Evolutionary conservation across 1,140 invertebrate genomes (phyloP), one percentile per base, ranked within the genome.

Genomic region (Halictus rubicundus): DNA sequence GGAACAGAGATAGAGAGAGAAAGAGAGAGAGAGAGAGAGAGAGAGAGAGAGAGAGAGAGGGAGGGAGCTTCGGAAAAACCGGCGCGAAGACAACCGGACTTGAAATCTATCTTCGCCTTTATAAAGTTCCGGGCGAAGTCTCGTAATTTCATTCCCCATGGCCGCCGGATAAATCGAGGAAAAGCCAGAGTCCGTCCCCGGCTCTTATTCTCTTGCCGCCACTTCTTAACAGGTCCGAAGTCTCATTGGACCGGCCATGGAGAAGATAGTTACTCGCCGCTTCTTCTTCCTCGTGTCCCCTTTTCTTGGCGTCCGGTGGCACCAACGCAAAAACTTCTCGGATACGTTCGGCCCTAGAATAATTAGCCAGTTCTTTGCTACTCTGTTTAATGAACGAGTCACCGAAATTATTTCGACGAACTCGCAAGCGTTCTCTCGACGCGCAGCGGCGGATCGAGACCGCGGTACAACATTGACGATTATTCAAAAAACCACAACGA

Each of bases 131-230:
- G 14, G 59, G 64, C 68, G 71, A 64, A 78, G 79, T 79, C 76
- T 49, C 57, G 80, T 82, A 86, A 85, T 86, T 85, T 85, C 71
- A 80, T 86, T 85, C 71, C 57, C 54, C 39, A 49, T 57, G 63
- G 71, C 69, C 76, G 70, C 37, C 70, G 64, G 75, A 68, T 82
- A 86, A 86, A 85, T 85, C 32, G 57, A 69, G 68, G 71, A 69
- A 76, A 82, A 81, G 71, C 65, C 54, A 23, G 61, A 60, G 32
- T 61, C 23, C 60, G 39, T 74, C 14, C 23, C 54, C 71, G 27
- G 19, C 27, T 25, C 57, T 84, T 80, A 32, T 75, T 37, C 27
- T 46, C 23, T 32, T 23, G 39, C 57, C 52, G 9, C 8, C 42
- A 23, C 19, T 42, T 25, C 57, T 70, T 74, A 84, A 10, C 32